Conservation (phyloP, 2,797 vertebrate species). For the Champsocephalus esox region DNA sequence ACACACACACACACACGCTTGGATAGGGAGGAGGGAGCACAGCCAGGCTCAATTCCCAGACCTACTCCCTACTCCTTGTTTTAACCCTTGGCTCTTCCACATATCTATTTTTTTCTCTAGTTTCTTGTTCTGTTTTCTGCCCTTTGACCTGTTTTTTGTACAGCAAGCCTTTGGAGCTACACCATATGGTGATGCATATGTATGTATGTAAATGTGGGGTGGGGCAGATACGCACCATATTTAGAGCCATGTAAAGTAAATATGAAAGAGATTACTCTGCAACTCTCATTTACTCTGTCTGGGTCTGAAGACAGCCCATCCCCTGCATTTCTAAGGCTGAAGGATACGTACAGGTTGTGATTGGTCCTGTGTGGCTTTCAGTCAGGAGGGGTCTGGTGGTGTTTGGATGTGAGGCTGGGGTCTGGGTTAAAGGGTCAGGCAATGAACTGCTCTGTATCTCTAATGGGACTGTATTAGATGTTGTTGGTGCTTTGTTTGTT, state of each 20-base stretch:
- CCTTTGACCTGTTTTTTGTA: slow-evolving; percentile 45
- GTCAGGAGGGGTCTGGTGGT: slow-evolving; percentile 16
- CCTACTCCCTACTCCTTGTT: slow-evolving; percentile 40
- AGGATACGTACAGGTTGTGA: slow-evolving; percentile 33
- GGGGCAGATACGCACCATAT: slow-evolving; percentile 64
- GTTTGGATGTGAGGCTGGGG: slow-evolving; percentile 13
- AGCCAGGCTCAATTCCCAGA: slow-evolving; percentile 49
- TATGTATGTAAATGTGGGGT: slow-evolving; percentile 45
- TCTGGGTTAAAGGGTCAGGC: slow-evolving; percentile 41
- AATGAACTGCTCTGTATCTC: slow-evolving; percentile 3
- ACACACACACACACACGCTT: slow-evolving; percentile 43
- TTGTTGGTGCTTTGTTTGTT: neutral
- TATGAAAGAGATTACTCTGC: slow-evolving; percentile 70
- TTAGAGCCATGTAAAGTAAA: slow-evolving; percentile 75
- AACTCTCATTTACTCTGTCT: slow-evolving; percentile 65
- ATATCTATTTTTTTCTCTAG: slow-evolving; percentile 19
- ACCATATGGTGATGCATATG: slow-evolving; percentile 57
- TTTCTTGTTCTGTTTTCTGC: slow-evolving; percentile 31
- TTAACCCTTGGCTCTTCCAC: slow-evolving; percentile 30
- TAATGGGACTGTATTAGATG: slow-evolving; percentile 7
- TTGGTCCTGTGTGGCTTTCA: slow-evolving; percentile 52
- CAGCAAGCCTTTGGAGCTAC: slow-evolving; percentile 32
- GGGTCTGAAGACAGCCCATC: slow-evolving; percentile 22
- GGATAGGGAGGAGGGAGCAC: slow-evolving; percentile 51
- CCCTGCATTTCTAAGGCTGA: slow-evolving; percentile 39